Evolutionary conservation across 2,888 invertebrate species (phyloP), one percentile per base, ranked within the genome.

Genomic region (Platycheirus rosarum): DNA sequence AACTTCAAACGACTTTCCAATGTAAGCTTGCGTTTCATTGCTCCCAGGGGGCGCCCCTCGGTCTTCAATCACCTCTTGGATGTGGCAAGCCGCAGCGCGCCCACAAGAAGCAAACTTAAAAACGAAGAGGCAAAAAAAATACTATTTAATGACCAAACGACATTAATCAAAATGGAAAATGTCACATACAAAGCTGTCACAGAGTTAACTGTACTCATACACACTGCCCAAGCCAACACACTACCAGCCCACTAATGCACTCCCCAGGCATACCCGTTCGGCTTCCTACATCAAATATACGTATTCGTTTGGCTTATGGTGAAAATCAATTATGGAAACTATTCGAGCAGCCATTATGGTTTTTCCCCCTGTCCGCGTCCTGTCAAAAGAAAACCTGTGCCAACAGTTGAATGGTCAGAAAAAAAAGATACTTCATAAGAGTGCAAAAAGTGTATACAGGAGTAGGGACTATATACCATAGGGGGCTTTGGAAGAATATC

Each of bases 261-360:
- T 11, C n/a, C n/a, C n/a, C 11, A 32, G 16, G 53, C 4, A 23
- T 29, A 26, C 42, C n/a, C 40, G 20, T 37, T 55, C 18, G 55
- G 37, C 55, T 32, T 37, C 20, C 6, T 29, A n/a, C n/a, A n/a
- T n/a, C n/a, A n/a, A n/a, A n/a, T n/a, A n/a, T n/a, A n/a, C 29
- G 40, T 13, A 37, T 8, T 35, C n/a, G n/a, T n/a, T n/a, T n/a
- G n/a, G n/a, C n/a, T n/a, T 62, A 82, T 73, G 82, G 82, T 46
- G 82, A 82, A 82, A 82, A 82, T 82, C 82, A 82, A 82, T 82
- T 82, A 77, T 82, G 82, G 77, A 82, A 82, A 82, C 82, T 82
- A 82, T 82, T 77, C 82, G 82, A 82, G 82, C 82, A 82, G 82
- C 82, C 82, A 82, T 82, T 82, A 82, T 82, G 77, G 82, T 82